These are phyloP conservation scores for Sycophaga agraensis DNA, from an alignment of 1,140 invertebrate genomes.

Conservation along the genomic window DNA sequence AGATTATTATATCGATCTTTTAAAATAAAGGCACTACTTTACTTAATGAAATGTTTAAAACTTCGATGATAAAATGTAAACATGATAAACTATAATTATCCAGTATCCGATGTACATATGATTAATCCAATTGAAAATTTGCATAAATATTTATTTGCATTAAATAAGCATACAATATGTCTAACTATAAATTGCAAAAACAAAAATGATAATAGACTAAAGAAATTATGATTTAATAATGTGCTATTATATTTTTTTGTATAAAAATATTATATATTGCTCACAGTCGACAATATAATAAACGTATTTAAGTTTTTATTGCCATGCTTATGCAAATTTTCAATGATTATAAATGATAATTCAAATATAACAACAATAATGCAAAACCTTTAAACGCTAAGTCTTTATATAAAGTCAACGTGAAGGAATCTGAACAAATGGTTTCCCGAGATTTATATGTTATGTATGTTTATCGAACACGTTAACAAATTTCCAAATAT, in stretches of 20 bases:
- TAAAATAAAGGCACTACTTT: slow-evolving; percentile 21
- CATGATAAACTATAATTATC: slow-evolving; percentile 16
- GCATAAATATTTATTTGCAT: no score
- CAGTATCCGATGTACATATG: slow-evolving; percentile 10
- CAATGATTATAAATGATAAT: slow-evolving; percentile 32
- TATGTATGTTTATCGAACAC: slow-evolving; percentile 20
- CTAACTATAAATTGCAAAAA: no score
- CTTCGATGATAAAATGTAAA: slow-evolving; percentile 15
- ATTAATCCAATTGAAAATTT: slow-evolving; percentile 13
- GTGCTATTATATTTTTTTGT: no score
- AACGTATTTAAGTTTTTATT: background rate
- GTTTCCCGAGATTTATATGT: slow-evolving; percentile 18
- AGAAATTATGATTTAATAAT: no score
- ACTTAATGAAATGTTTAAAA: slow-evolving; percentile 18
- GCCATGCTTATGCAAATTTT: slow-evolving; percentile 28
- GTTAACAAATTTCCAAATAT: slow-evolving; percentile 31
- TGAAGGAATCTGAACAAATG: slow-evolving; percentile 21
- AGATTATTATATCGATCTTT: slow-evolving; percentile 4
- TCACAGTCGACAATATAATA: no score
- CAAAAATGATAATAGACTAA: no score
- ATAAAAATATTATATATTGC: no score
- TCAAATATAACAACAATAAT: slow-evolving; percentile 21
- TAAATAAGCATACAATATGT: no score
- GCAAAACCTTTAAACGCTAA: slow-evolving; percentile 12
- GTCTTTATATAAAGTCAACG: slow-evolving; percentile 18